Percentiles rank a stretch among this genome's conserved stretches.
phyloP scores from a whole-genome alignment of 2,797 vertebrate species.

The Trichosurus vulpecula region DNA sequence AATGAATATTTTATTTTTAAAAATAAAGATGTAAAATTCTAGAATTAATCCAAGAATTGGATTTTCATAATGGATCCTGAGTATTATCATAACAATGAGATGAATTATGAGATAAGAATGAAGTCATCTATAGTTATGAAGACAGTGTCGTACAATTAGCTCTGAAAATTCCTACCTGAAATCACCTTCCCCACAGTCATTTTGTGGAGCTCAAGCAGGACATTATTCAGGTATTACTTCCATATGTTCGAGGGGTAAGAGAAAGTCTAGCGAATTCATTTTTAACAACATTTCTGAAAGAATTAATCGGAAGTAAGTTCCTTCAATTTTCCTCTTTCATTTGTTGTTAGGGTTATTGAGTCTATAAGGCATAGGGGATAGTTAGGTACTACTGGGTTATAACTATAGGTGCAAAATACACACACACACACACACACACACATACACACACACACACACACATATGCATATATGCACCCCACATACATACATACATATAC shows the following conservation, averaged over 20 bases:
- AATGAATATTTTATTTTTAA: background rate
- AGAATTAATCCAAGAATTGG: background rate
- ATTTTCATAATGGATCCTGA: background rate
- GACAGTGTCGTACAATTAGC: background rate
- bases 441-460: too few relatives aligned
- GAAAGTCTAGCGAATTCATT: background rate
- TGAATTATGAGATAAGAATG: background rate
- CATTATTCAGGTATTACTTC: background rate
- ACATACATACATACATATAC: too few relatives aligned
- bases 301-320: background rate
- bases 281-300: background rate
- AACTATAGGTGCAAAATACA: too few relatives aligned
- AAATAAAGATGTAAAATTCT: background rate
- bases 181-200: background rate
- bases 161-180: background rate
- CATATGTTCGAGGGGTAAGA: background rate
- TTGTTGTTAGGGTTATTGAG: background rate
- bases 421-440: too few relatives aligned
- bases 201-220: background rate
- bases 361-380: background rate
- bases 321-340: background rate
- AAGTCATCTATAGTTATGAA: background rate
- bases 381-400: background rate
- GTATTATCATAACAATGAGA: background rate
- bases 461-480: too few relatives aligned